phyloP scores from a whole-genome alignment of 2,888 invertebrate genomes.

The Cheilosia vulpina region DNA sequence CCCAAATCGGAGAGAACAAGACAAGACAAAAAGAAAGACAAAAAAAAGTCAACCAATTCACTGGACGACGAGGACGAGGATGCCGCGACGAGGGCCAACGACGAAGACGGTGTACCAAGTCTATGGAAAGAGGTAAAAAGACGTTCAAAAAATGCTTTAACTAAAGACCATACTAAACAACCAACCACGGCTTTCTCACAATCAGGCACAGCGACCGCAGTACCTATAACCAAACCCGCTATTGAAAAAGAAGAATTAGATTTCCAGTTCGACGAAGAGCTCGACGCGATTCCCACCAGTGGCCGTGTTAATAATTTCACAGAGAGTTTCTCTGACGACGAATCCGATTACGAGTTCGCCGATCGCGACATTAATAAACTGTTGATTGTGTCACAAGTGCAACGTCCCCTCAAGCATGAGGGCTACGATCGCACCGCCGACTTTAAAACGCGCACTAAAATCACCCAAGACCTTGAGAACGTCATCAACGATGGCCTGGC shows the following conservation, averaged over 20 bases:
- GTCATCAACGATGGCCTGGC: slow-evolving; percentile 98
- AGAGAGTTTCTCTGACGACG: slow-evolving; percentile 91
- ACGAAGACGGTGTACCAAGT: slow-evolving; percentile 79
- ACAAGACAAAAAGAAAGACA: slow-evolving; percentile 47
- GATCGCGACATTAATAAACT: slow-evolving; percentile 97
- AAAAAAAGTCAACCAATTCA: slow-evolving; percentile 15
- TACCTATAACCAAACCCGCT: slow-evolving; percentile 74
- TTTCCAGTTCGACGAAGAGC: slow-evolving; percentile 98
- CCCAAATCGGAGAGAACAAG: slow-evolving; percentile 54
- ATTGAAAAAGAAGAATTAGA: slow-evolving; percentile 92
- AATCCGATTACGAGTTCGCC: slow-evolving; percentile 94
- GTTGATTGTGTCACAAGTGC: slow-evolving; percentile 95
- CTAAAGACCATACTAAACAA: slow-evolving; percentile 84
- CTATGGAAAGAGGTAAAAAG: slow-evolving; percentile 86
- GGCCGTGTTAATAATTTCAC: slow-evolving; percentile 93
- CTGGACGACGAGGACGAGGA: slow-evolving; percentile 33
- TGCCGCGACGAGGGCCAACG: slow-evolving; percentile 85
- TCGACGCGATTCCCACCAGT: slow-evolving; percentile 89
- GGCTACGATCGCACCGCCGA: slow-evolving; percentile 96
- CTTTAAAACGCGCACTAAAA: slow-evolving; percentile 94
- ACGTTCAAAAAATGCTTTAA: slow-evolving; percentile 85
- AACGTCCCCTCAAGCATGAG: slow-evolving; percentile 91
- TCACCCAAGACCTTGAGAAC: slow-evolving; percentile 96
- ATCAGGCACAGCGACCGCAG: slow-evolving; percentile 82
- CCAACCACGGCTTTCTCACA: slow-evolving; percentile 76